phyloP scores from a whole-genome alignment of 2,113 vertebrate species.

The Chlorodrepanis virens region DNA sequence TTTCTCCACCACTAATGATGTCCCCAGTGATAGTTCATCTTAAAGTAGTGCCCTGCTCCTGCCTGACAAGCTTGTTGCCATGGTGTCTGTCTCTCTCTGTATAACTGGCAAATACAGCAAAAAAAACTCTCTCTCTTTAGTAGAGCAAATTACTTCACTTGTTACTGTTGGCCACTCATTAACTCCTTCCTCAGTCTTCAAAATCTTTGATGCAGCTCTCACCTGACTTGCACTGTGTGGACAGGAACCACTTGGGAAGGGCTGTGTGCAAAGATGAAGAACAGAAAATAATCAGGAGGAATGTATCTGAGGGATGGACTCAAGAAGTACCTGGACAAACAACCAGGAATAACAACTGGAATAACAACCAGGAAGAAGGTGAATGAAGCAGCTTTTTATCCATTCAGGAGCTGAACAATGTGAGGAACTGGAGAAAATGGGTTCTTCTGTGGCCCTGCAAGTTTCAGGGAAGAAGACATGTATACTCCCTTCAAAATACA shows the following conservation, averaged over 20 bases:
- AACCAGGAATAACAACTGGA: not conserved
- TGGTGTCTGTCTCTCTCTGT: conserved; percentile 45
- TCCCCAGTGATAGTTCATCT: conserved; percentile 14
- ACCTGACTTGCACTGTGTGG: not conserved
- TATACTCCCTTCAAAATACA: not conserved
- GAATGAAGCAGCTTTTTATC: not conserved
- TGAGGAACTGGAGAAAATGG: not conserved
- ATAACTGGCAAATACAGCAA: not conserved
- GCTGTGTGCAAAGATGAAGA: not conserved
- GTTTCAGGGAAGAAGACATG: not conserved
- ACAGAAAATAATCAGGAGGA: not conserved
- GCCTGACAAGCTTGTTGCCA: conserved; percentile 51
- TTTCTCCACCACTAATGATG: conserved; percentile 40
- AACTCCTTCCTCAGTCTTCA: not conserved
- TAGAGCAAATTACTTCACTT: conserved; percentile 36
- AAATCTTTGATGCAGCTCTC: not conserved
- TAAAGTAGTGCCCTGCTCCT: conserved; percentile 22
- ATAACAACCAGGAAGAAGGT: not conserved
- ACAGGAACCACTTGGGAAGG: not conserved
- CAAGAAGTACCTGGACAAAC: not conserved
- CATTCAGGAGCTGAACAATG: not conserved
- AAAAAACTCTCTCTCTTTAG: conserved; percentile 28
- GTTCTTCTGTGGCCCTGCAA: not conserved
- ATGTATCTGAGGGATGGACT: not conserved
- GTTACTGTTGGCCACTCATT: conserved; percentile 2